phyloP scores from a whole-genome alignment of 2,888 invertebrate species.

The Caenorhabditis imperialis region DNA sequence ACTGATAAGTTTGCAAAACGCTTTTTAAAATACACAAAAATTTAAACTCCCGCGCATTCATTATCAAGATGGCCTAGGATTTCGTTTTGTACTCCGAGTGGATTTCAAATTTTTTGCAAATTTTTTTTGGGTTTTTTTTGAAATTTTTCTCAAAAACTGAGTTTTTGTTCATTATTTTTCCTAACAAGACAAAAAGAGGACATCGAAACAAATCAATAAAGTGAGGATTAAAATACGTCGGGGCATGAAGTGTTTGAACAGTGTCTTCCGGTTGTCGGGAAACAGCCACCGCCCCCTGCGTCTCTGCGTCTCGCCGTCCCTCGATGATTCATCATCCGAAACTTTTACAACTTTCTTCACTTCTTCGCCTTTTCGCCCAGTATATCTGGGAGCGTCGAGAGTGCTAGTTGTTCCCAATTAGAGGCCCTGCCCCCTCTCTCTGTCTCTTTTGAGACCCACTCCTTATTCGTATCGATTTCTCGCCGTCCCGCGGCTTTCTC shows the following conservation, averaged over 20 bases:
- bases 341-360: constrained; percentile 44
- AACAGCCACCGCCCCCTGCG: constrained; percentile 16
- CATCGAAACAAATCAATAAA: no score
- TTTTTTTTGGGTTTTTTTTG: no score
- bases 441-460: background rate
- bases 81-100: no score
- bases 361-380: constrained; percentile 4
- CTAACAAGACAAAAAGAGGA: no score
- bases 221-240: no score
- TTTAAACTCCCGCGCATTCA: no score
- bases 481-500: background rate
- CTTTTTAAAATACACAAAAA: no score
- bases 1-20: no score
- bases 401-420: constrained; percentile 27
- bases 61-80: no score
- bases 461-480: constrained; percentile 22
- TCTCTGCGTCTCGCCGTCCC: constrained; percentile 9
- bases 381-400: constrained; percentile 12
- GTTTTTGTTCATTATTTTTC: no score
- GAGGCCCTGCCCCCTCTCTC: background rate
- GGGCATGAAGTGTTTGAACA: constrained; percentile 34
- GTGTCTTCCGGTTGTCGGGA: constrained; percentile 24
- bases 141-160: no score
- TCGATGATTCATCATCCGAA: constrained; percentile 45
- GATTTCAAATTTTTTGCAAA: no score